Evolutionary conservation across 2,888 invertebrate species (phyloP).

Genomic region (Hypomecis atomaria): DNA sequence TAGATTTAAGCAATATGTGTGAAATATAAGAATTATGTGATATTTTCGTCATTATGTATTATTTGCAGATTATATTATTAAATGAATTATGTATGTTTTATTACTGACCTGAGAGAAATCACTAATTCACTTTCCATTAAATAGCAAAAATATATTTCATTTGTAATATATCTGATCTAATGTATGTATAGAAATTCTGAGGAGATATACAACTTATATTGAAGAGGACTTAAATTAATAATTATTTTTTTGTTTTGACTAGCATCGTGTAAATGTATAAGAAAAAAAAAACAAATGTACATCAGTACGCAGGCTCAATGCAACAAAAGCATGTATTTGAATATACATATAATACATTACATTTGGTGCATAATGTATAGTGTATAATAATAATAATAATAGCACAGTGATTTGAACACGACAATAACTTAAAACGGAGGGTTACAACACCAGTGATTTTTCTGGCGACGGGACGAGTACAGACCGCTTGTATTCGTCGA

Average conservation of each 20-base stretch:
- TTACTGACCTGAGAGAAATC: background rate
- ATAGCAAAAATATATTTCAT: no score
- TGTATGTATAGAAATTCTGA: no score
- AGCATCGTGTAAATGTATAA: no score
- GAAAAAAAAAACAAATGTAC: background rate
- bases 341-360: background rate
- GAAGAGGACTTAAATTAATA: no score
- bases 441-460: slow-evolving; percentile 7
- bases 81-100: background rate
- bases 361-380: slow-evolving; percentile 8
- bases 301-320: background rate
- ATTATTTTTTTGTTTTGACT: no score
- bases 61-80: slow-evolving; percentile 28
- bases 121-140: no score
- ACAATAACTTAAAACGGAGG: background rate
- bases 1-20: slow-evolving; percentile 46
- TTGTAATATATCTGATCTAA: no score
- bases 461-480: slow-evolving; percentile 43
- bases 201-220: no score
- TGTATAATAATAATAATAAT: background rate
- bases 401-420: slow-evolving; percentile 18
- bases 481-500: slow-evolving; percentile 73
- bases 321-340: background rate
- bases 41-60: slow-evolving; percentile 41
- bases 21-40: slow-evolving; percentile 65